Evolutionary conservation across 2,888 invertebrate genomes (phyloP), one percentile per base, ranked within the genome.

Genomic region (Tenthredo scrophulariae): DNA sequence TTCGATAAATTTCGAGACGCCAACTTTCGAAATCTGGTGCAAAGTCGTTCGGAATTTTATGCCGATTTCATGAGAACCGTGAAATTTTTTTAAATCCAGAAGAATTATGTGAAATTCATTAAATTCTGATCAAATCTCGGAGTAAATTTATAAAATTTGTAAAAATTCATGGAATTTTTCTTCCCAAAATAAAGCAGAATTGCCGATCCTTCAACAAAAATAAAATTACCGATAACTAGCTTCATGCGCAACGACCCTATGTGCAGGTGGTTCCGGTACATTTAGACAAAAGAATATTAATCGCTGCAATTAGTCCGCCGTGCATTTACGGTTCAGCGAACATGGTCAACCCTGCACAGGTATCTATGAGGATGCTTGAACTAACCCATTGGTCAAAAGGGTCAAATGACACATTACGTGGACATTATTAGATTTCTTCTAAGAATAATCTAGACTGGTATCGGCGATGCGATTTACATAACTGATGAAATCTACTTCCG

Each of bases 221-320:
- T 18, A 1, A 7, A 33, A 67, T 33, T 62, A 62, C 62, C 62
- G 37, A 70, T 70, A 70, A n/a, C 15, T 37, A 15, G 70, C 33
- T 33, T 33, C 1, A 33, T 29, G 37, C n/a, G 9, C n/a, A 74
- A 74, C 74, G 26, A 74, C 46, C 15, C 74, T 22, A 15, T 2
- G 33, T 18, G 43, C 75, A 77, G 75, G 75, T 77, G 75, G 75
- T 29, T 26, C 50, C 29, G 75, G 33, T 29, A 77, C 18, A 77
- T 37, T 58, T 79, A 37, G 33, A 58, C 40, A 79, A 79, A n/a
- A 37, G 58, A 50, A 79, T 79, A 58, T 37, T 79, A n/a, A 58
- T 37, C 13, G 26, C 37, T 62, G 67, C 43, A 26, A 82, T 82
- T 82, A 82, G 67, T 18, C 1, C 22, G n/a, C 43, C 65, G 50